Evolutionary conservation across 2,113 vertebrate genomes (phyloP).

Genomic region (Patagioenas fasciata): DNA sequence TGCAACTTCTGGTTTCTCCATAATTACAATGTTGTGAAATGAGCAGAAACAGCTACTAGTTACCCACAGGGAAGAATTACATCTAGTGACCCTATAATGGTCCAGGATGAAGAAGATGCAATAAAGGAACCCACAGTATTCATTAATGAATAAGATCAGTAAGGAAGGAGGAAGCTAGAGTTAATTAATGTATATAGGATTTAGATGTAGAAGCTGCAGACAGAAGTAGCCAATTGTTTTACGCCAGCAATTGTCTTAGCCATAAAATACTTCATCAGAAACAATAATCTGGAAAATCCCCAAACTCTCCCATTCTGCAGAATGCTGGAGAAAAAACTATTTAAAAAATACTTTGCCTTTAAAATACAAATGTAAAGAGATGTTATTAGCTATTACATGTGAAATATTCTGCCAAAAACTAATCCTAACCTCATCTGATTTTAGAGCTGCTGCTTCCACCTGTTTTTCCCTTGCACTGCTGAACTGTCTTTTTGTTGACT

Average conservation of each 20-base stretch:
- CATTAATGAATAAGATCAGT: constrained; percentile 21
- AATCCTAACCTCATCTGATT: not conserved
- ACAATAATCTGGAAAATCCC: not conserved
- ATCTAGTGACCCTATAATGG: constrained; percentile 49
- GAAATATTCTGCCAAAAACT: not conserved
- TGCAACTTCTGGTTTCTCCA: constrained; percentile 32
- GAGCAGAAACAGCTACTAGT: constrained; percentile 32
- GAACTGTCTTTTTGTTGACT: not conserved
- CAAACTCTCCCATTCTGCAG: not conserved
- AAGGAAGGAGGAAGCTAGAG: constrained; percentile 10
- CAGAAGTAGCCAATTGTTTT: constrained; percentile 1
- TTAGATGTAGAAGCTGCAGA: not conserved
- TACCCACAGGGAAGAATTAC: constrained; percentile 39
- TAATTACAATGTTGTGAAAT: constrained; percentile 49
- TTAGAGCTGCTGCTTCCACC: not conserved
- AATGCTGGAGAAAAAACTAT: not conserved
- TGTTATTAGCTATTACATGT: not conserved
- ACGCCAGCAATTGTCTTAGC: not conserved
- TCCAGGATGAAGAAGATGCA: constrained; percentile 34
- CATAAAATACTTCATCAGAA: constrained; percentile 3
- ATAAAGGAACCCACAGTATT: constrained; percentile 19
- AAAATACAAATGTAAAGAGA: not conserved
- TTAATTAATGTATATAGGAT: constrained; percentile 2
- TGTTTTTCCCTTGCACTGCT: not conserved
- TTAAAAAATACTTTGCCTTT: not conserved